phyloP scores from a whole-genome alignment of 1,140 invertebrate genomes.

The Platyscapa corneri region DNA sequence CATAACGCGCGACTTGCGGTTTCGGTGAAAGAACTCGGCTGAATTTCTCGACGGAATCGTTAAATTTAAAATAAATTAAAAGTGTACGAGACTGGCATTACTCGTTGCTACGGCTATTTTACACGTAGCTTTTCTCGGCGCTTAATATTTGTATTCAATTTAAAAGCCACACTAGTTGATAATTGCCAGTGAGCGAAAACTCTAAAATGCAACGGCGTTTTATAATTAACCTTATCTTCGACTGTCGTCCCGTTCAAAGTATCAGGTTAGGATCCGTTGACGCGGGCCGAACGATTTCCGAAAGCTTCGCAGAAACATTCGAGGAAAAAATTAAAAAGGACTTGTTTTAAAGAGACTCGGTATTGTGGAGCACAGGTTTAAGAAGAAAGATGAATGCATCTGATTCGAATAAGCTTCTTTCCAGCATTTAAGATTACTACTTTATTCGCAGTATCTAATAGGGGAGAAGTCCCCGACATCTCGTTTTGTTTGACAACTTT shows the following conservation, averaged over 20 bases:
- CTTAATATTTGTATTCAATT: neutral
- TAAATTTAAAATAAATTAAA: slow-evolving; percentile 12
- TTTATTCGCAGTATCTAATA: neutral
- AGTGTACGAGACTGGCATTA: neutral
- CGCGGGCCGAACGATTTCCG: too few relatives aligned
- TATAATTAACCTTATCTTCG: too few relatives aligned
- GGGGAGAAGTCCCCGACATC: too few relatives aligned
- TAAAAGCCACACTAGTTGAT: neutral
- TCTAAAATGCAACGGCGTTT: neutral
- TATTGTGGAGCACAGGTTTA: too few relatives aligned
- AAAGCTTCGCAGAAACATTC: too few relatives aligned
- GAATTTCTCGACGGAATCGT: slow-evolving; percentile 14
- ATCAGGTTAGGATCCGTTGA: too few relatives aligned
- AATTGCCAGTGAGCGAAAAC: neutral
- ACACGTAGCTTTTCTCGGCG: neutral
- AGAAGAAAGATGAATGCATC: neutral
- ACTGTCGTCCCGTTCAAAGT: too few relatives aligned
- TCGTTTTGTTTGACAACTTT: too few relatives aligned
- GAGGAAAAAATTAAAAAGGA: too few relatives aligned
- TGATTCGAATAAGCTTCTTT: neutral
- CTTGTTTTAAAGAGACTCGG: too few relatives aligned
- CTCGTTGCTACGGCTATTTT: neutral
- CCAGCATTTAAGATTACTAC: neutral
- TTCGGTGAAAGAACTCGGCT: neutral
- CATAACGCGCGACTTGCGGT: too few relatives aligned